A percentile compares a stretch with the other conserved stretches of the same genome.
These are phyloP conservation scores for Pardosa pseudoannulata DNA, from an alignment of 2,888 invertebrate genomes.

Conservation along the genomic window DNA sequence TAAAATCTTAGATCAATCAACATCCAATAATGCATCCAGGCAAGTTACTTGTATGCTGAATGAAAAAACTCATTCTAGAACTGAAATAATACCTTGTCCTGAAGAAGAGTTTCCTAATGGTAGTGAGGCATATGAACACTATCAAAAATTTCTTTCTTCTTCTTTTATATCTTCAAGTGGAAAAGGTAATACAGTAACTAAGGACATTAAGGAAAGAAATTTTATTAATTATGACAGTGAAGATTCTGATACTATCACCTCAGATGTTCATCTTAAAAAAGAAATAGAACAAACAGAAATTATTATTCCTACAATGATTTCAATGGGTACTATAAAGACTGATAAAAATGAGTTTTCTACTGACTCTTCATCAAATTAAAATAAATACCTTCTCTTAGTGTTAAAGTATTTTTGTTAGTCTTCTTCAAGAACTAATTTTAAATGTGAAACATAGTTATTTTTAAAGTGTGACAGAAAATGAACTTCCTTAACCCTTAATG, in stretches of 20 bases:
- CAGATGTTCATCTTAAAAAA: not conserved
- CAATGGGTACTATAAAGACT: too few species aligned
- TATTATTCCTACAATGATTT: not conserved
- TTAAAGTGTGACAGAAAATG: too few species aligned
- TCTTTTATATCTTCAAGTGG: not conserved
- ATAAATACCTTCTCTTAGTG: too few species aligned
- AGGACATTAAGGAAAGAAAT: not conserved
- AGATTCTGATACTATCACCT: not conserved
- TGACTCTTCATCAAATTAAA: too few species aligned
- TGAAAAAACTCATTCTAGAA: not conserved
- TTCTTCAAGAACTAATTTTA: too few species aligned
- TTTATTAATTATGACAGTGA: not conserved
- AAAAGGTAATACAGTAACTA: not conserved
- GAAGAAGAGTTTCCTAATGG: not conserved
- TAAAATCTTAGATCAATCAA: too few species aligned
- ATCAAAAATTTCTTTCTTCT: not conserved
- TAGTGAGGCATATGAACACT: not conserved
- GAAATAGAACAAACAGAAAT: not conserved
- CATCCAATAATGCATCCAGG: not conserved
- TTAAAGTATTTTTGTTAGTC: too few species aligned
- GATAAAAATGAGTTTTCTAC: too few species aligned
- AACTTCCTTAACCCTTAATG: too few species aligned
- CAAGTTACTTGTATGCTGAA: not conserved
- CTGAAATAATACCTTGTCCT: not conserved
- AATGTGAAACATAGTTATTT: too few species aligned